Base-by-base conservation (phyloP, 2,797 vertebrate species). In the Coracias cyanogaster region DNA sequence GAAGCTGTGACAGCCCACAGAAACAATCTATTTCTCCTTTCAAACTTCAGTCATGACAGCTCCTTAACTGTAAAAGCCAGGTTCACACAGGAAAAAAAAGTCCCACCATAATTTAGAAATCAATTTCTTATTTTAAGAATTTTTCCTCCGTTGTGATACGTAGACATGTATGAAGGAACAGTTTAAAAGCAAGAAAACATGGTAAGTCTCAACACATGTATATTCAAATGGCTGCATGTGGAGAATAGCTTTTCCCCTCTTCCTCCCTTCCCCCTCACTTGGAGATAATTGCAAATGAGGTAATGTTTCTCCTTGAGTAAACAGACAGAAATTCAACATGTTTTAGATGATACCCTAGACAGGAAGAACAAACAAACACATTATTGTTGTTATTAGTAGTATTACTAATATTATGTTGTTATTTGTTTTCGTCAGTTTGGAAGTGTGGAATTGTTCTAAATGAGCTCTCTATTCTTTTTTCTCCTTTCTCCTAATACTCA, bases 11-110 rank as follows among this genome's bases (percentile, higher is more conserved):
- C 66, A 71, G 52, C 35, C 67, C 49, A 67, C 69, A 85, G 86
- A 87, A 74, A 72, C 77, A 92, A 82, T 69, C 51, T 74, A 78
- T 39, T 92, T 87, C 86, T 86, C 54, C 46, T 94, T 87, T 89
- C 35, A 74, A 45, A 90, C 70, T 85, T 66, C 15, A 79, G 58
- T 15, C 52, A 7, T 49, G 35, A 74, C 54, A 83, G 18, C 16
- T 72, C 29, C 89, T 79, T 43, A 94, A 48, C 16, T 74, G 24
- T 45, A n/a, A 81, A 89, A 79, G 21, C 28, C 12, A 94, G 25
- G 66, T 20, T 45, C 28, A 31, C 0, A 1, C 3, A 65, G 54
- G 19, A 21, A 79, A 81, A 87, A 66, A 7, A 0, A 3, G 20
- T 16, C 2, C 0, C 16, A 37, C 12, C 1, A 5, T 8, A 71